These are phyloP conservation scores for Allacma fusca DNA, from an alignment of 2,888 invertebrate genomes.

Conservation along the genomic window DNA sequence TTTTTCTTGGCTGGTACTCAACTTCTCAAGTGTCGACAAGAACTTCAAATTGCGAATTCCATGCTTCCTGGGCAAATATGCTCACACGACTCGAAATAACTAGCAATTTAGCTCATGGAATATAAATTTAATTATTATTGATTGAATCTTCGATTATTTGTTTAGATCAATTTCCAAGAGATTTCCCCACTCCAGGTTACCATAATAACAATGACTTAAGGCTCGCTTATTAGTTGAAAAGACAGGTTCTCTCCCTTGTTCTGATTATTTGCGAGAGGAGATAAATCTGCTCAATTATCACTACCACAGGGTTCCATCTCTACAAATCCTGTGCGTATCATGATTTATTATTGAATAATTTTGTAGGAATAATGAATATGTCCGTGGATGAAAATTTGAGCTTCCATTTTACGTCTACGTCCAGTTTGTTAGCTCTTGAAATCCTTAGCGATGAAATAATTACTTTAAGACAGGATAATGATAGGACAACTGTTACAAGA, in stretches of 20 bases:
- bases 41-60: too few species aligned
- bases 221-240: too few species aligned
- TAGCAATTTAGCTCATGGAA: not conserved
- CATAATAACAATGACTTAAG: too few species aligned
- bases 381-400: not conserved
- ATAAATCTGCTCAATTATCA: conserved; percentile 15
- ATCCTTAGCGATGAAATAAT: conserved; percentile 9
- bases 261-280: not conserved
- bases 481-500: conserved; percentile 2
- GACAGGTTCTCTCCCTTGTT: not conserved
- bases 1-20: too few species aligned
- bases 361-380: not conserved
- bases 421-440: not conserved
- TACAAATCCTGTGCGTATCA: not conserved
- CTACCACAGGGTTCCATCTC: not conserved
- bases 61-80: too few species aligned
- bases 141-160: not conserved
- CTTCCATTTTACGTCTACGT: not conserved
- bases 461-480: conserved; percentile 11
- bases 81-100: not conserved
- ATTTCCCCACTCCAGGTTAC: too few species aligned
- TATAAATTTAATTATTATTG: not conserved
- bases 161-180: not conserved
- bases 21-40: too few species aligned
- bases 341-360: conserved; percentile 3